A percentile compares a stretch with the other conserved stretches of the same genome.
These are phyloP conservation scores for Sebastes oblongus DNA, from an alignment of 2,797 vertebrate species.

Conservation along the genomic window DNA sequence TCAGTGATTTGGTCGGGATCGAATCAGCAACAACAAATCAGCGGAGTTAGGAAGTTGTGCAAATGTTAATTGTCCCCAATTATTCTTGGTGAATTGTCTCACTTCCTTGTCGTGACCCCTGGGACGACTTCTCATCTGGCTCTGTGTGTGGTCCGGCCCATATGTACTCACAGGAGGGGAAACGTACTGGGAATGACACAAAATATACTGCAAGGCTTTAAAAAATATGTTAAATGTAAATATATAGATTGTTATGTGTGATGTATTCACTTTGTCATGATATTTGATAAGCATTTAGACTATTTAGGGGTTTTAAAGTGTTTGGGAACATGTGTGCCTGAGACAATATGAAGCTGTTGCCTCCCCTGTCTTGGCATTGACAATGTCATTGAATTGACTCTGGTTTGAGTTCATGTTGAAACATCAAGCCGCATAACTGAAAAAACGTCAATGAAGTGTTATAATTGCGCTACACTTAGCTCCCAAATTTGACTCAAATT, in stretches of 20 bases:
- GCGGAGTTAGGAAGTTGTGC: constrained; percentile 75
- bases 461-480: constrained; percentile 42
- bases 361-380: constrained; percentile 5
- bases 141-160: constrained; percentile 72
- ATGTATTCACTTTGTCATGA: not conserved
- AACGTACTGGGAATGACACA: not conserved
- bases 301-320: not conserved
- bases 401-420: constrained; percentile 41
- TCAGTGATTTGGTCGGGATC: constrained; percentile 7
- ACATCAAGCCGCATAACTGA: constrained; percentile 22
- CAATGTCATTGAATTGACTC: constrained; percentile 28
- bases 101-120: constrained; percentile 70
- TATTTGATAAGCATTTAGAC: not conserved
- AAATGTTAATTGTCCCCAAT: constrained; percentile 77
- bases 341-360: not conserved
- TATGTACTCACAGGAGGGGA: not conserved
- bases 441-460: constrained; percentile 39
- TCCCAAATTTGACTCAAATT: constrained; percentile 40
- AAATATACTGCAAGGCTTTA: not conserved
- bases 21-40: constrained; percentile 43
- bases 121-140: constrained; percentile 41
- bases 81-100: constrained; percentile 63
- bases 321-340: constrained; percentile 1
- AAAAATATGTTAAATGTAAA: not conserved
- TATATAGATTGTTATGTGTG: not conserved